Evolutionary conservation across 92 coral and sea anemone species (phyloP), one percentile per base, ranked within the genome.

Genomic region (Zoanthus sociatus): DNA sequence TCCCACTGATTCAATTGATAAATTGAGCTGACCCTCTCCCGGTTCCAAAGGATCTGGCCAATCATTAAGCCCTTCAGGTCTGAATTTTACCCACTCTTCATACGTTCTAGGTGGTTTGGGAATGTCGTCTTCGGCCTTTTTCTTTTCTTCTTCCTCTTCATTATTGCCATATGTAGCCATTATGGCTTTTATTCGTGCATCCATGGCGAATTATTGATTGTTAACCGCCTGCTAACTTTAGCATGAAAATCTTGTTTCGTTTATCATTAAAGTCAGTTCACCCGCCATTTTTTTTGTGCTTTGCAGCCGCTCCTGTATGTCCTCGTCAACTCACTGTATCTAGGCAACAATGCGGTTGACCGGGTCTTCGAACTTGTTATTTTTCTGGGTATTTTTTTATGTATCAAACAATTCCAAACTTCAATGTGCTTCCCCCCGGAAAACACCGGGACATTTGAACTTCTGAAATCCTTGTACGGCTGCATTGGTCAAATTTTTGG

Each of bases 1-100:
- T 77, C 99, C 99, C 21, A 90, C 98, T 42, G 95, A 86, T 56
- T 94, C 91, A 0, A 92, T 90, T 17, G 98, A 78, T 18, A 96
- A 51, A 42, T 88, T 86, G 17, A 93, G 85, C 32, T 92, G 85
- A 21, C 86, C 87, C 75, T 88, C 82, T 42, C 89, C 98, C 12
- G 82, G 78, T 0, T 89, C 98, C 12, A 87, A 30, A 3, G 83
- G 70, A n/a, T 90, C 90, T 1, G 98, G 99, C 97, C 99, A 95
- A 7, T 83, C 87, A 46, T 31, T 32, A 12, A 87, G 56, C 17
- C 93, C 94, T 71, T 76, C 56, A 0, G 94, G 94, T 5, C 92
- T 44, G 46, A 67, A 83, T 17, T 87, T 90, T 26, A 96, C 47
- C 96, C 95, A 96, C 17, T 96, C 95, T 46, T 96, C 98, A 6